Evolutionary conservation across 2,888 invertebrate species (phyloP), one percentile per base, ranked within the genome.

Genomic region (Drosophila fulvimacula): DNA sequence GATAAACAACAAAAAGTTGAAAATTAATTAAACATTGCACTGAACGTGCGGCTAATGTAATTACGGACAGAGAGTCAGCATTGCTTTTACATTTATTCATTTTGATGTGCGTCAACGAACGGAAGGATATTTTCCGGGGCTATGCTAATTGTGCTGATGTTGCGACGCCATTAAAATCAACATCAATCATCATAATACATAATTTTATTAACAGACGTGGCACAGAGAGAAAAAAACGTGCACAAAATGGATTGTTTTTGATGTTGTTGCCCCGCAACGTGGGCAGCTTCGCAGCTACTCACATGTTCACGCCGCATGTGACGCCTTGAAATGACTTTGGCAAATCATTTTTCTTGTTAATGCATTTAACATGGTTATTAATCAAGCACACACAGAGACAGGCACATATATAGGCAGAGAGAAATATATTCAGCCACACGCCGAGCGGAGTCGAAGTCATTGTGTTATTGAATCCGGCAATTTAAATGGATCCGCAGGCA

Each of bases 291-390:
- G 49, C 6, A 24, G 38, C 39, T 46, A 38, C 70, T 66, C 85
- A 76, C 88, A 74, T 84, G 76, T 85, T 88, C 81, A 79, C 69
- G 46, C 38, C 65, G 19, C 46, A 34, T 65, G 39, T 7, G 72
- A 70, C 58, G 69, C 51, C 69, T 64, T 63, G 56, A 76, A 73
- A 66, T 76, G 84, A 69, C 67, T 67, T 69, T 64, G 68, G 63
- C 55, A 69, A 80, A 85, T 84, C 75, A 87, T 84, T 84, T 79
- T 78, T 85, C 80, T 72, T 76, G 75, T 74, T 72, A 82, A 75
- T 75, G 69, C 79, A 71, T 75, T 83, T 73, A 77, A 75, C 76
- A 72, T 77, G 71, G 73, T 73, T 81, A 86, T 86, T 86, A 86
- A 86, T 88, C 88, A 88, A 80, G 49, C 41, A 41, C 65, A 53